Evolutionary conservation across 2,797 vertebrate genomes (phyloP), one percentile per base, ranked within the genome.

Genomic region (Parauchenoglanis ngamensis): DNA sequence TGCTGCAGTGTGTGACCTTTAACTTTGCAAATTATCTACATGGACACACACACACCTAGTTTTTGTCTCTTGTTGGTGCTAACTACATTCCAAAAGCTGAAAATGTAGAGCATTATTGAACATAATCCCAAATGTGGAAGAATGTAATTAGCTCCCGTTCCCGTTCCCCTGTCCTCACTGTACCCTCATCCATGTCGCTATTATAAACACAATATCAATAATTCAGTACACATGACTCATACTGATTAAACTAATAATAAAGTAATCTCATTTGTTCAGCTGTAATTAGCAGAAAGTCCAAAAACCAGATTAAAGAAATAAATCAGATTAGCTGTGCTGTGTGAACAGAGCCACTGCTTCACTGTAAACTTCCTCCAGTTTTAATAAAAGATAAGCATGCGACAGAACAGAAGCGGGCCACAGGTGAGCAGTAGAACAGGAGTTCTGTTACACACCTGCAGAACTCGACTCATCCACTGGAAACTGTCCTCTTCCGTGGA

Each of bases 401-500:
- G 0, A 54, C 7, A 72, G 35, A 21, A 68, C 13, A 68, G 28
- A 31, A 72, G 6, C 17, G 2, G 35, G 12, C 25, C 8, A 63
- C 61, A 63, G 40, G 21, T 73, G 4, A 46, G 40, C 8, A 25
- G 46, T 15, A 4, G 2, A 25, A 76, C 25, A 76, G n/a, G 57
- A 7, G 57, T 13, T 21, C 6, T 80, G 13, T 46, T n/a, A 17
- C 79, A 81, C 40, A 97, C 97, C 97, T 97, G 97, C 4, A 97
- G 94, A 68, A 97, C 97, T 89, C 97, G 93, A 93, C 97, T 97
- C 97, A 97, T 97, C 97, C 97, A 97, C 85, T 97, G 97, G 91
- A 97, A 97, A 88, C 97, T 97, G 92, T 97, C 97, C 92, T 97
- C 97, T 90, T 97, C 97, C 0, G 98, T 99, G 90, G 98, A 98